Base-by-base conservation (phyloP, 2,888 invertebrate genomes). In the Morpho deidamia region DNA sequence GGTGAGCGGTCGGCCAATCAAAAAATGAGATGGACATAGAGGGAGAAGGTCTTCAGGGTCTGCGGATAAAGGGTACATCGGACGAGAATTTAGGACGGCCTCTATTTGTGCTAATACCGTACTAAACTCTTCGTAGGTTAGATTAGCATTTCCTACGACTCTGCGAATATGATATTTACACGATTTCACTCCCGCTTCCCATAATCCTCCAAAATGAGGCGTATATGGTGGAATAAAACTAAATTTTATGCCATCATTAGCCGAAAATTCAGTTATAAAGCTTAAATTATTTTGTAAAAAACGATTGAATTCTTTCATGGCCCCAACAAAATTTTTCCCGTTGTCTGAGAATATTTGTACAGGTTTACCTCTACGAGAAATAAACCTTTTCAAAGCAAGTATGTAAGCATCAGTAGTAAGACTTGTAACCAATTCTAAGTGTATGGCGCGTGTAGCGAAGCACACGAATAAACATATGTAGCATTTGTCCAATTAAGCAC, bases 381-480 rank as follows among this genome's bases (percentile, higher is more conserved):
- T 60, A 49, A 65, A 65, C 7, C 64, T 11, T 42, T 61, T 65
- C 14, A 65, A 46, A 23, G 63, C 59, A n/a, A 65, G 40, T 37
- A 64, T 32, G 34, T 64, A 61, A 10, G 58, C 60, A 8, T 51
- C 59, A 8, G 57, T 47, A 8, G 60, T 39, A 11, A 64, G 57
- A 35, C 56, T 54, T 11, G 57, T 61, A 1, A 64, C 62, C 8
- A 63, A 48, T 40, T 66, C 64, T 41, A 62, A 61, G 48, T 65
- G 64, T 1, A 67, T 43, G 0, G 65, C 59, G 4, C 64, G 59
- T 5, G 62, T 65, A 4, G 47, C 32, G 12, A 67, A 62, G 51
- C 64, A 65, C 14, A 68, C 40, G 48, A 66, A 64, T 49, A 66
- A 44, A 52, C 63, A 65, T 11, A 66, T 51, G 34, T 65, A 67